Evolutionary conservation across 2,113 vertebrate genomes (phyloP), one percentile per base, ranked within the genome.

Genomic region (Pycnonotus jocosus): DNA sequence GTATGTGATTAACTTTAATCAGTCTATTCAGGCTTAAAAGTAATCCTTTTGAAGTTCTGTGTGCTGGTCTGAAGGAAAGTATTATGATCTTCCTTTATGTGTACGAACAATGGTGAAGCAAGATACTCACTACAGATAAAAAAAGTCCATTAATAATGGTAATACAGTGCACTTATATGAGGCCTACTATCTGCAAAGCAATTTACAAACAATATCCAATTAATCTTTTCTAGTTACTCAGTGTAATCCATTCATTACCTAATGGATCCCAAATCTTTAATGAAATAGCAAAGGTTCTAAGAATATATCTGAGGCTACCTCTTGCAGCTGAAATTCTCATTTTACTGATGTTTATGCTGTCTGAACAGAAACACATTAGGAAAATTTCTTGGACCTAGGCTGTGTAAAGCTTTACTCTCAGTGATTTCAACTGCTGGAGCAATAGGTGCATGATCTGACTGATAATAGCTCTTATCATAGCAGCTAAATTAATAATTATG

Each of bases 191-290:
- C 62, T 94, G 50, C 54, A 88, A 88, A 83, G 71, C 50, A 93
- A 92, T 95, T 97, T 88, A 90, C 74, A 88, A 96, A 95, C 71
- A 95, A 83, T 83, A 81, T 81, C 47, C 35, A 94, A 94, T 93
- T 96, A 96, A 88, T 90, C 79, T 94, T 93, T 27, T 82, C 42
- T 31, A 80, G 54, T 77, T 82, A 45, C 18, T 92, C 57, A 54
- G 17, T 76, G 25, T 88, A 92, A 93, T 90, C 73, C 42, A 88
- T 88, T 94, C 62, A 93, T 95, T 95, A 80, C 50, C 24, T 95
- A 94, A 95, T 80, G 73, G 84, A 82, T 82, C 33, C 21, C 50
- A 82, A 77, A 82, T 73, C 62, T 53, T 87, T 58, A 65, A 70
- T 70, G 68, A 12, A 82, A 57, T 69, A 76, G 23, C 16, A 62